phyloP scores from a whole-genome alignment of 2,113 vertebrate species.

The Sigmodon hispidus region DNA sequence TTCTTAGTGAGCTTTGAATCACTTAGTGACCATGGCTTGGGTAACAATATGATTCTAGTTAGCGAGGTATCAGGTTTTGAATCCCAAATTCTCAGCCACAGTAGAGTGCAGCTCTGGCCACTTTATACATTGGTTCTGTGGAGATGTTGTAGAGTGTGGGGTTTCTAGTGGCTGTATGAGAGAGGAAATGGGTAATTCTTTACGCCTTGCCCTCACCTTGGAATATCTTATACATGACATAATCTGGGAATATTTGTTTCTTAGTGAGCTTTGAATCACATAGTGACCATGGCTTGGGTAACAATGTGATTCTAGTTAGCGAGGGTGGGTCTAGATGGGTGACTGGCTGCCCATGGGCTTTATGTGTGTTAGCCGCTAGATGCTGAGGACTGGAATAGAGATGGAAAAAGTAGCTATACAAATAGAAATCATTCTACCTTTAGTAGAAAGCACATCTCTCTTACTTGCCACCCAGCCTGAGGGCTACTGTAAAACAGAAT shows the following conservation, averaged over 20 bases:
- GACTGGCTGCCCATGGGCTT: neutral
- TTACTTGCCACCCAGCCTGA: neutral
- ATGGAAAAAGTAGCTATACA: neutral
- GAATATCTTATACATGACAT: too few relatives aligned
- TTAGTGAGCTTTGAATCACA: neutral
- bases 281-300: neutral
- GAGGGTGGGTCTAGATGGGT: neutral
- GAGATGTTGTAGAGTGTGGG: neutral
- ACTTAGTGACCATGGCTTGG: neutral
- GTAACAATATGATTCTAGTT: neutral
- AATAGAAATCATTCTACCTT: neutral
- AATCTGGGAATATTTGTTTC: too few relatives aligned
- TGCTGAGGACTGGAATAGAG: neutral
- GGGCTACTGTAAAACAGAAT: neutral
- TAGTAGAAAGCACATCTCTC: neutral
- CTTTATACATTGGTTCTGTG: neutral
- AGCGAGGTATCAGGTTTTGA: neutral
- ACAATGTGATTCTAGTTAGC: neutral
- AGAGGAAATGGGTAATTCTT: neutral
- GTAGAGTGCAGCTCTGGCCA: neutral
- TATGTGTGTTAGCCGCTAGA: neutral
- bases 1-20: neutral
- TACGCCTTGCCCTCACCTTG: neutral
- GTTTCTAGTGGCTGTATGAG: neutral
- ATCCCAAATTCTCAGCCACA: neutral